Evolutionary conservation across 2,797 vertebrate genomes (phyloP).

Genomic region (Chaetophractus vellerosus): DNA sequence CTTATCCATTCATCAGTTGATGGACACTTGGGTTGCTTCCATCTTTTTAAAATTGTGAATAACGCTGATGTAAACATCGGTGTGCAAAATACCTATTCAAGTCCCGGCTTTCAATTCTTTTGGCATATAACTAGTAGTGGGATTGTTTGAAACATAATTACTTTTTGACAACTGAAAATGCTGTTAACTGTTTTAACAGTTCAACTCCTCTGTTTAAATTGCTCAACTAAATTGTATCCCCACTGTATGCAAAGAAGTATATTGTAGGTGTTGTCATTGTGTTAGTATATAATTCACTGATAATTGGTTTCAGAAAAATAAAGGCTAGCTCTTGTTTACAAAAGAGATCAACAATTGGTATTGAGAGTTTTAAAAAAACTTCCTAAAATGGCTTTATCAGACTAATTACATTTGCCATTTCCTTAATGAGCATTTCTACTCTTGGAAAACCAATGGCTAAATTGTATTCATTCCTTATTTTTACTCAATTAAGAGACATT

Average conservation of each 20-base stretch:
- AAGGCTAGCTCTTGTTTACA: constrained; percentile 29
- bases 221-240: not conserved
- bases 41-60: too few relatives aligned
- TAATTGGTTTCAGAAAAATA: constrained; percentile 45
- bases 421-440: constrained; percentile 51
- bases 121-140: too few relatives aligned
- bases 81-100: too few relatives aligned
- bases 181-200: constrained; percentile 29
- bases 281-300: not conserved
- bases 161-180: constrained; percentile 22
- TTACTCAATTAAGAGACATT: not conserved
- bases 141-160: not conserved
- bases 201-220: constrained; percentile 43
- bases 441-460: constrained; percentile 21
- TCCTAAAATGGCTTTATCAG: not conserved
- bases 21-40: too few relatives aligned
- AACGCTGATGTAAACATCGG: too few relatives aligned
- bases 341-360: constrained; percentile 37
- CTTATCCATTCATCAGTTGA: too few relatives aligned
- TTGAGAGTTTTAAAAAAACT: not conserved
- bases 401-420: constrained; percentile 20
- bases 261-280: not conserved
- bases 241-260: not conserved
- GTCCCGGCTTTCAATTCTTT: too few relatives aligned
- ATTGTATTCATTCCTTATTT: not conserved